Evolutionary conservation across 2,888 invertebrate genomes (phyloP).

Genomic region (Deroplatys truncata): DNA sequence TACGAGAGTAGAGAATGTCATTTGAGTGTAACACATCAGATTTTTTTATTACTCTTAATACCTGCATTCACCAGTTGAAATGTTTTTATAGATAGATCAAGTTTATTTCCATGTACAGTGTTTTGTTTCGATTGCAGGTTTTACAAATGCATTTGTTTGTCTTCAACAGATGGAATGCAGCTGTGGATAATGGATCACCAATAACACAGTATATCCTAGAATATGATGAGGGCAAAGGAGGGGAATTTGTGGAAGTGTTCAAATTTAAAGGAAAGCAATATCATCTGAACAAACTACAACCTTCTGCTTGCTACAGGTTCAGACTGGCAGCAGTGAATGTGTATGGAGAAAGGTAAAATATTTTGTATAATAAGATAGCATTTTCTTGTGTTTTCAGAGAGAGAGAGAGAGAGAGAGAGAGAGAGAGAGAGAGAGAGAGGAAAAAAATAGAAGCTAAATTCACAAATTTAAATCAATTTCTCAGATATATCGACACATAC

Average conservation of each 20-base stretch:
- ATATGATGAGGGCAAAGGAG: constrained; percentile 66
- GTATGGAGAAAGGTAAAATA: constrained; percentile 58
- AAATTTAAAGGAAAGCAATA: constrained; percentile 71
- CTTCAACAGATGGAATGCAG: constrained; percentile 56
- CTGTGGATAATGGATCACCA: constrained; percentile 75
- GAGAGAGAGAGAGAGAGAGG: too few relatives aligned
- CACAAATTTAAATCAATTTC: too few relatives aligned
- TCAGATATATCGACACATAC: too few relatives aligned
- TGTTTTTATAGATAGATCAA: too few relatives aligned
- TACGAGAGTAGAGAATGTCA: too few relatives aligned
- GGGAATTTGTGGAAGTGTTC: constrained; percentile 67
- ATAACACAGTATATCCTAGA: constrained; percentile 74
- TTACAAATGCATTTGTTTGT: neutral
- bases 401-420: too few relatives aligned
- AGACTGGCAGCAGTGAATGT: constrained; percentile 80
- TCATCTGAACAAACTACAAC: constrained; percentile 67
- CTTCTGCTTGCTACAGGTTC: constrained; percentile 77
- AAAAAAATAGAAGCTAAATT: too few relatives aligned
- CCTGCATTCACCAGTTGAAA: too few relatives aligned
- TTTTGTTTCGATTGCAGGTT: neutral
- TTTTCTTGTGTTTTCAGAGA: neutral
- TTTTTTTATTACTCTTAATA: too few relatives aligned
- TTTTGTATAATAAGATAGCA: neutral
- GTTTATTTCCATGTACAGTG: too few relatives aligned
- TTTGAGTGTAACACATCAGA: too few relatives aligned